These are phyloP conservation scores for Ips nitidus DNA, from an alignment of 1,140 invertebrate species.

Conservation along the genomic window DNA sequence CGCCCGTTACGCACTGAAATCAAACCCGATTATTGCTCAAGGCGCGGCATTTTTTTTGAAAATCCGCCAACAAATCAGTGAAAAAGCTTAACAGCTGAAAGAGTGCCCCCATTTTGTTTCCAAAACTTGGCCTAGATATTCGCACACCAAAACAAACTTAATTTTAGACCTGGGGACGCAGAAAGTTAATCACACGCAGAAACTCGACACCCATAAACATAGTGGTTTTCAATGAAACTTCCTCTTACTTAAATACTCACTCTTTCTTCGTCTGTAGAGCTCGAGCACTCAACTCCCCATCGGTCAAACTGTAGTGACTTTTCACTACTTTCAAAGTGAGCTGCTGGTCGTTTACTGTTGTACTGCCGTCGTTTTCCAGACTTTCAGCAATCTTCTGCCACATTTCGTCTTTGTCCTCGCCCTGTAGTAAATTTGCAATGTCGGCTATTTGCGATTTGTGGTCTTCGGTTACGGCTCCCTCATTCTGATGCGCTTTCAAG, in stretches of 20 bases:
- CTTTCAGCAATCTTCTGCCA: slow-evolving; percentile 9
- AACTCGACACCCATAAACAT: too few relatives aligned
- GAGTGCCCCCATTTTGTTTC: slow-evolving; percentile 10
- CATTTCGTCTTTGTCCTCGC: slow-evolving; percentile 11
- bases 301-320: slow-evolving; percentile 19
- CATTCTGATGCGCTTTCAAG: slow-evolving; percentile 7
- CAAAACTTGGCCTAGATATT: slow-evolving; percentile 9
- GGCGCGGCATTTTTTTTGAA: slow-evolving; percentile 16
- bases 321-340: slow-evolving; percentile 26
- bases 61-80: slow-evolving; percentile 14
- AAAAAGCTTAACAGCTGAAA: slow-evolving; percentile 8
- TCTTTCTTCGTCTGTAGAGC: slow-evolving; percentile 15
- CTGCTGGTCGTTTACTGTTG: background rate
- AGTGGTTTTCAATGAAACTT: too few relatives aligned
- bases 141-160: background rate
- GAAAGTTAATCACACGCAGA: too few relatives aligned
- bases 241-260: slow-evolving; percentile 13
- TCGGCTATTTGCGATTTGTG: slow-evolving; percentile 1
- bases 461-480: background rate
- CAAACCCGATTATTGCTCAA: slow-evolving; percentile 1
- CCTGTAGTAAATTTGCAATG: slow-evolving; percentile 12
- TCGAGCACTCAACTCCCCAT: background rate
- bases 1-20: background rate
- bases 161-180: background rate
- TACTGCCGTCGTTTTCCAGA: background rate